Base-by-base conservation (phyloP, 1,140 invertebrate genomes). In the Bilobella aurantiaca region DNA sequence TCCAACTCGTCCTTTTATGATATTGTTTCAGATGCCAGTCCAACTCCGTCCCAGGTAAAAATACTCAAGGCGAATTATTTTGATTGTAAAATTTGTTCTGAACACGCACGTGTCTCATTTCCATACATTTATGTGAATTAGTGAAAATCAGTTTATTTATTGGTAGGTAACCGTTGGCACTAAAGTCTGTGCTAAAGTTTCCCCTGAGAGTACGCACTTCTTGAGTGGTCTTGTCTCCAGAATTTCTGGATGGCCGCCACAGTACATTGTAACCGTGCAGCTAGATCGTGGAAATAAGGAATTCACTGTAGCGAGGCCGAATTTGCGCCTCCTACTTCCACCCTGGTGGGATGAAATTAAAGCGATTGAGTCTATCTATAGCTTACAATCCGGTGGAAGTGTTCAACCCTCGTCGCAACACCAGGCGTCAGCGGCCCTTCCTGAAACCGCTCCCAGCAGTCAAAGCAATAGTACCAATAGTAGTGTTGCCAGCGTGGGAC, bases 261-360 rank as follows among this genome's bases (percentile, higher is more conserved):
- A 86, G 74, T 94, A 93, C 79, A 80, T 85, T 64, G 89, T 95
- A 27, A 85, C 85, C 77, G 82, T 90, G 66, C 79, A 79, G 2
- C 78, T 77, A 60, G 78, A 79, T 23, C 76, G 75, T 25, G 49
- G 49, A 23, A 53, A 23, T 23, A 74, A 78, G 71, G 78, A 78
- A 71, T 77, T 78, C 65, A 81, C 85, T 69, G 86, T 93, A 58
- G 88, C 88, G 73, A 81, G 94, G 31, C 90, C 93, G 1, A 91
- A 94, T 76, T 77, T 97, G 37, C 82, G 94, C n/a, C 82, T 96
- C 1, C 77, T 96, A 62, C 84, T 89, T 74, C 92, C 93, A 16
- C 94, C 94, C 0, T 98, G 94, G 94, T 90, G 85, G 79, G 93
- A 97, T 74, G 94, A 98, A 77, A 78, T 96, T 49, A 90, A 91